phyloP scores from a whole-genome alignment of 2,797 vertebrate genomes.

The Gymnoscopelus braueri region DNA sequence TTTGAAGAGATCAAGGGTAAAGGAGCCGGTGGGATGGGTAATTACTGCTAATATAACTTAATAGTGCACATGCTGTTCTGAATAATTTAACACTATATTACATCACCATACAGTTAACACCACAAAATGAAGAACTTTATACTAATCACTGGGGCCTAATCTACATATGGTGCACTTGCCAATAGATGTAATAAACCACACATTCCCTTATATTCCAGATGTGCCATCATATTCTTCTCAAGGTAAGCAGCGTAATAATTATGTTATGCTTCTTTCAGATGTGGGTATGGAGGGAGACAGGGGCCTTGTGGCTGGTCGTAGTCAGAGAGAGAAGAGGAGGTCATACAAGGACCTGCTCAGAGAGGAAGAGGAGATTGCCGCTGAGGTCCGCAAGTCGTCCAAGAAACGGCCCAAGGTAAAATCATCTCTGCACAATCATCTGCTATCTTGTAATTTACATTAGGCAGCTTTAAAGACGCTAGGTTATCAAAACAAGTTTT shows the following conservation, averaged over 20 bases:
- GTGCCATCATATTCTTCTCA: not conserved
- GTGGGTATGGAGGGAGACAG: constrained; percentile 84
- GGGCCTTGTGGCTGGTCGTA: constrained; percentile 89
- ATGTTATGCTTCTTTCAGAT: constrained; percentile 49
- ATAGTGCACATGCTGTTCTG: not conserved
- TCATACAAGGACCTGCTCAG: constrained; percentile 93
- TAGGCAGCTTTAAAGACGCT: not conserved
- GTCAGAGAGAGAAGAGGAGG: constrained; percentile 94
- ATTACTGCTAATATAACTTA: constrained; percentile 3
- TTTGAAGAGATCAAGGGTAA: constrained; percentile 83
- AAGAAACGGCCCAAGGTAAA: constrained; percentile 86
- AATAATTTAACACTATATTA: not conserved
- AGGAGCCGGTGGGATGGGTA: constrained; percentile 67
- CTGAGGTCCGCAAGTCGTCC: constrained; percentile 91
- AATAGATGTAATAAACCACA: no score
- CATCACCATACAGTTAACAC: not conserved
- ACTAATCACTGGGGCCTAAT: no score
- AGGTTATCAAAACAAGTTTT: not conserved
- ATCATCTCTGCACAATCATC: not conserved
- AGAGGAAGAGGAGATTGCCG: constrained; percentile 92
- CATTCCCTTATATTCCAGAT: not conserved
- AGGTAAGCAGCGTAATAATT: not conserved
- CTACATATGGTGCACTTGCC: no score
- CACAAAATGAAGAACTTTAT: not conserved
- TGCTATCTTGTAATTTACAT: not conserved